Conservation (phyloP, 2,888 invertebrate genomes). For the Ditylenchus weischeri region DNA sequence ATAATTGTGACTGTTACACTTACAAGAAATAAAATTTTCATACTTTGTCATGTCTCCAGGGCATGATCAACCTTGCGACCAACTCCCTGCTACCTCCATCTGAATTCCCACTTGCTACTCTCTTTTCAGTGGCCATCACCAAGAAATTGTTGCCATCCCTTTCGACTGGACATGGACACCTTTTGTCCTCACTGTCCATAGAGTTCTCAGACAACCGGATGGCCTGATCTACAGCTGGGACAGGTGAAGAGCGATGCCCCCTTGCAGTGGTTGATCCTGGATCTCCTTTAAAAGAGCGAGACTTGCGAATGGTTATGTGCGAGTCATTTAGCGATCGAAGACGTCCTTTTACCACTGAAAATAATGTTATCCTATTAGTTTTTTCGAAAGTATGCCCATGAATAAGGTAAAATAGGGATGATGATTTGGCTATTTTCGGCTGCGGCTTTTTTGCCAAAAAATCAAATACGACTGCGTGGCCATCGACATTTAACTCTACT, state of each 20-base stretch:
- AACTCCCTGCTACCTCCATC: slow-evolving; percentile 35
- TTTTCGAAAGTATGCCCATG: too few species aligned
- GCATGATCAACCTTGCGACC: slow-evolving; percentile 50
- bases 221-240: not conserved
- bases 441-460: too few species aligned
- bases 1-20: not conserved
- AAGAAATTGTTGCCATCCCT: slow-evolving; percentile 21
- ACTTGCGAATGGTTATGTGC: slow-evolving; percentile 43
- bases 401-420: too few species aligned
- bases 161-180: slow-evolving; percentile 21
- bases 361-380: too few species aligned
- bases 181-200: slow-evolving; percentile 16
- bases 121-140: slow-evolving; percentile 45
- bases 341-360: slow-evolving; percentile 49
- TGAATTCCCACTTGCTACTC: not conserved
- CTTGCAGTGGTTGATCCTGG: not conserved
- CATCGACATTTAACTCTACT: too few species aligned
- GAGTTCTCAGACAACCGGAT: slow-evolving; percentile 20
- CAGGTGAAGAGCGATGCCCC: not conserved
- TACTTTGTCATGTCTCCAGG: slow-evolving; percentile 55
- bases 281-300: slow-evolving; percentile 42
- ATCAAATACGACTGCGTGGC: too few species aligned
- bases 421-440: too few species aligned
- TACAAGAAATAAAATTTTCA: not conserved
- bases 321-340: slow-evolving; percentile 38